A percentile compares a stretch with the other conserved stretches of the same genome.
phyloP scores from a whole-genome alignment of 2,797 vertebrate genomes.

The Tragelaphus oryx region DNA sequence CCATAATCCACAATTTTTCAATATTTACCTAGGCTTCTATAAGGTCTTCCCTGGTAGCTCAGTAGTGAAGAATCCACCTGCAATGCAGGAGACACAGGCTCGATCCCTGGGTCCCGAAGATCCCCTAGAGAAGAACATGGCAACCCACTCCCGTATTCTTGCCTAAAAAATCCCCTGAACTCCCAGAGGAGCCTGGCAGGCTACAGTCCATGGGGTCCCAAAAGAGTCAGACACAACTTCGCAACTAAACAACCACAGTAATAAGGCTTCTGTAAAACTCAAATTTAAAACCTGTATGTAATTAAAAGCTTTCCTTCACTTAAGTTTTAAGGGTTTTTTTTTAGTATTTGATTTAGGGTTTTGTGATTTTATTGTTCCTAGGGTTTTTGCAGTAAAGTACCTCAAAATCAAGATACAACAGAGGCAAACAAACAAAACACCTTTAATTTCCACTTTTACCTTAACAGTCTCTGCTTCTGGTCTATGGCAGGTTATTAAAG shows the following conservation, averaged over 20 bases:
- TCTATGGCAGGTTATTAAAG: background rate
- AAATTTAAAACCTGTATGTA: background rate
- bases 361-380: background rate
- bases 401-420: background rate
- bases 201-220: background rate
- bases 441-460: background rate
- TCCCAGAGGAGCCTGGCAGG: background rate
- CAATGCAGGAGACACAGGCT: background rate
- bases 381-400: background rate
- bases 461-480: background rate
- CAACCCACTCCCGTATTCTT: background rate
- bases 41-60: background rate
- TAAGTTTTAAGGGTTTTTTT: background rate
- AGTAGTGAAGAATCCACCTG: background rate
- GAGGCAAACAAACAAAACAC: background rate
- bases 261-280: background rate
- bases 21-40: background rate
- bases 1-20: background rate
- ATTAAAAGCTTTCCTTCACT: conserved; percentile 32
- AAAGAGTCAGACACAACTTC: background rate
- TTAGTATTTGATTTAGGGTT: background rate
- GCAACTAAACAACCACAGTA: background rate
- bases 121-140: background rate
- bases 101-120: background rate
- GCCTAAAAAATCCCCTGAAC: background rate